These are phyloP conservation scores for Tenualosa ilisha DNA, from an alignment of 2,797 vertebrate genomes.

Conservation along the genomic window DNA sequence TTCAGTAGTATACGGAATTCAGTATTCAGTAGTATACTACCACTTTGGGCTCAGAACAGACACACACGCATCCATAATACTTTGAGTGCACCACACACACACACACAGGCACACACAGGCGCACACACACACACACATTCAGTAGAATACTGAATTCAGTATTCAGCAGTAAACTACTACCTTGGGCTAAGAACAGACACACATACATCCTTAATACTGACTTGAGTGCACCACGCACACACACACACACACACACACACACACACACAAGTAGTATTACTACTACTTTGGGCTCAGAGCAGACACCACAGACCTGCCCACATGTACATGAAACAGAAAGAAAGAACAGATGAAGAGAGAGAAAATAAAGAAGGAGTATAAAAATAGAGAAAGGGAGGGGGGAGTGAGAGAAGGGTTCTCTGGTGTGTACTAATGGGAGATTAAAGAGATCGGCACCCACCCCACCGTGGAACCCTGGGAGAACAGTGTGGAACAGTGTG, in stretches of 20 bases:
- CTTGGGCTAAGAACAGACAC: not conserved
- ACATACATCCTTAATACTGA: not conserved
- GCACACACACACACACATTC: not conserved
- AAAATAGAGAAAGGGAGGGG: not conserved
- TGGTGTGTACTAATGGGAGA: constrained; percentile 25
- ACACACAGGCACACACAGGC: not conserved
- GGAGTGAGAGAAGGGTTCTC: constrained; percentile 3
- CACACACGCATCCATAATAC: not conserved
- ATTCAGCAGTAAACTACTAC: no score
- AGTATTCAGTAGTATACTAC: no score
- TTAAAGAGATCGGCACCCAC: constrained; percentile 33
- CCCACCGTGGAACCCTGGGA: constrained; percentile 7
- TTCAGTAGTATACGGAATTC: not conserved
- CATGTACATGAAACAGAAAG: not conserved
- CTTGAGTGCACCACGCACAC: not conserved
- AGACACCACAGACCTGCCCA: constrained; percentile 20
- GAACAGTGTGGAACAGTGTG: not conserved
- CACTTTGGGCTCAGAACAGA: not conserved
- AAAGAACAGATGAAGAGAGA: not conserved
- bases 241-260: not conserved
- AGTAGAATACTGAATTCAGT: not conserved
- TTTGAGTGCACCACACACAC: not conserved
- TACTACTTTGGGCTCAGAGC: not conserved
- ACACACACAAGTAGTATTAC: not conserved
- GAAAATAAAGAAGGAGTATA: not conserved